Evolutionary conservation across 2,888 invertebrate species (phyloP).

Genomic region (Celastrina argiolus): DNA sequence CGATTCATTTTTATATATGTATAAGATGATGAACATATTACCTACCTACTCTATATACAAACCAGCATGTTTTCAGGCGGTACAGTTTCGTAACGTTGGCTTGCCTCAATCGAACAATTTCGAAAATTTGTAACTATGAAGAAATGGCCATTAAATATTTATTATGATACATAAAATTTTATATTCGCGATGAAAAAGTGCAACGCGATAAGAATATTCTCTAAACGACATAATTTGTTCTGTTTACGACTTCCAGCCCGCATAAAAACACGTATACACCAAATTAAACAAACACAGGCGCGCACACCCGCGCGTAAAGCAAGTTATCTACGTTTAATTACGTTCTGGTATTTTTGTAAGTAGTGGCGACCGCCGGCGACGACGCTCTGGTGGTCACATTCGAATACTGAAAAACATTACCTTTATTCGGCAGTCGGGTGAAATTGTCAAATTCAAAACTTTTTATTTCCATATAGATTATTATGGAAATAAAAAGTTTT

Average conservation of each 20-base stretch:
- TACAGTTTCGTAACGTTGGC: no score
- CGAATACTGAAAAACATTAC: slow-evolving; percentile 6
- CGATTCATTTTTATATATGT: no score
- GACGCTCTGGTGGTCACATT: slow-evolving; percentile 58
- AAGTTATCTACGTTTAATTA: slow-evolving; percentile 77
- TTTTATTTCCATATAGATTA: no score
- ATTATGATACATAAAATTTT: background rate
- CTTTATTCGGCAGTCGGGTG: no score
- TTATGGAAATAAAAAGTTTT: no score
- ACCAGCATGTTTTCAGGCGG: no score
- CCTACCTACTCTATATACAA: no score
- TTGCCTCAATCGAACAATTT: background rate
- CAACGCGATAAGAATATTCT: slow-evolving; percentile 42
- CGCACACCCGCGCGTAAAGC: slow-evolving; percentile 75
- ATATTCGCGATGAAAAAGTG: slow-evolving; percentile 20
- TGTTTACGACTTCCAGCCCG: slow-evolving; percentile 78
- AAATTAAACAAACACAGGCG: slow-evolving; percentile 72
- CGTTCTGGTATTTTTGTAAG: slow-evolving; percentile 76
- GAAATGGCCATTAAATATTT: background rate
- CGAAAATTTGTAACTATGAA: background rate
- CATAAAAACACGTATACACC: slow-evolving; percentile 76
- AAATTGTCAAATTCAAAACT: no score
- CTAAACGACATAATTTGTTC: slow-evolving; percentile 75
- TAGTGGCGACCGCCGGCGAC: slow-evolving; percentile 68
- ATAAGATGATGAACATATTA: no score